phyloP scores from a whole-genome alignment of 2,113 vertebrate species.

The cattle (Bos taurus) region ARS-UCD2.0 NC_037353.1:51879501-51880000 shows the following conservation, averaged over 20 bases:
- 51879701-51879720: background rate
- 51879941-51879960: background rate
- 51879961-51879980: background rate
- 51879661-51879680: rapidly evolving
- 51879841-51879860: background rate
- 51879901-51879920: background rate
- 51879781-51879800: background rate
- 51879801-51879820: background rate
- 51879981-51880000: background rate
- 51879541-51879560: rapidly evolving
- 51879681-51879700: background rate
- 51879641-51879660: rapidly evolving
- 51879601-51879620: no score
- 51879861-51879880: background rate
- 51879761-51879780: background rate
- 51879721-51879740: background rate
- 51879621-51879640: rapidly evolving
- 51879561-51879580: background rate
- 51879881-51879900: background rate
- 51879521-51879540: background rate
- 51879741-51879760: background rate
- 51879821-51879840: background rate
- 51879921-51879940: background rate
- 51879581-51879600: rapidly evolving
- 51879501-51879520: no score